phyloP scores from a whole-genome alignment of 1,140 invertebrate species.

The Thalassaphorura encarpata region DNA sequence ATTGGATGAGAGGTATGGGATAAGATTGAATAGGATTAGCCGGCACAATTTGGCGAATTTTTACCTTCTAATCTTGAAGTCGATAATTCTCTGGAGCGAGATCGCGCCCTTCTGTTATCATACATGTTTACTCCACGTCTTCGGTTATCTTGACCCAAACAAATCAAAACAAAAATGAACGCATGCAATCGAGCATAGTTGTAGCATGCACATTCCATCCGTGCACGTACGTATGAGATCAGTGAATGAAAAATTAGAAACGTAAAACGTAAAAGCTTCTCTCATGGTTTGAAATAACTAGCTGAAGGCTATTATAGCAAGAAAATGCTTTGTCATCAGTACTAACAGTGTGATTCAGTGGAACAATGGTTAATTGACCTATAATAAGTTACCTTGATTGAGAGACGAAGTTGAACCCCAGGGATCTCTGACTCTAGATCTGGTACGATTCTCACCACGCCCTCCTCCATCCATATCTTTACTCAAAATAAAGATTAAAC shows the following conservation, averaged over 20 bases:
- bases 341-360: too few relatives aligned
- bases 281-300: background rate
- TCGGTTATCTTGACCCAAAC: constrained; percentile 25
- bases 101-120: constrained; percentile 14
- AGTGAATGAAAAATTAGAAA: background rate
- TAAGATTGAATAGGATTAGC: background rate
- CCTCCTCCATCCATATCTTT: constrained; percentile 13
- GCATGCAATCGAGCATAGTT: background rate
- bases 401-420: constrained; percentile 32
- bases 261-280: background rate
- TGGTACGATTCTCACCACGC: too few relatives aligned
- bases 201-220: too few relatives aligned
- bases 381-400: constrained; percentile 27
- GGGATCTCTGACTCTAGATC: too few relatives aligned
- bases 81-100: constrained; percentile 24
- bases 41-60: background rate
- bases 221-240: too few relatives aligned
- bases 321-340: too few relatives aligned
- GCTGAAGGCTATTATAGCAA: background rate
- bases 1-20: background rate
- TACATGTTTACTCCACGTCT: constrained; percentile 13
- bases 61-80: constrained; percentile 31
- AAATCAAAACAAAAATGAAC: constrained; percentile 9
- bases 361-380: too few relatives aligned
- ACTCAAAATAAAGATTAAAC: constrained; percentile 12